phyloP scores from a whole-genome alignment of 2,113 vertebrate genomes.

The Machaerirhynchus nigripectus region DNA sequence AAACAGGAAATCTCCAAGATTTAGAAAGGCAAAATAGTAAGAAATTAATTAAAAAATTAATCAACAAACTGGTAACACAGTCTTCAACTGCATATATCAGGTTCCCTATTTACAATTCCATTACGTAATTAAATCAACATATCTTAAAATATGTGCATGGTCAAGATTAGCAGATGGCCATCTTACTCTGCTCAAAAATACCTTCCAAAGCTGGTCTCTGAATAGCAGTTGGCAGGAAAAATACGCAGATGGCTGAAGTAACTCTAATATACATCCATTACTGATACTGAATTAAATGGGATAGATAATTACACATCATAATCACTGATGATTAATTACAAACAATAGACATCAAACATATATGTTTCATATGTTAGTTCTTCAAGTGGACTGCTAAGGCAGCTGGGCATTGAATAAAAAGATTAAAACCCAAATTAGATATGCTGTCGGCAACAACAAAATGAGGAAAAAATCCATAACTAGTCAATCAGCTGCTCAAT shows the following conservation, averaged over 20 bases:
- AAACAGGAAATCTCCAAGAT: background rate
- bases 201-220: background rate
- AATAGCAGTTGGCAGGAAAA: constrained; percentile 27
- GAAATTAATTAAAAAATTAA: background rate
- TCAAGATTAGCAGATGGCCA: constrained; percentile 37
- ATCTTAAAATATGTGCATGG: background rate
- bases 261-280: background rate
- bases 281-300: constrained; percentile 1
- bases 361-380: background rate
- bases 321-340: background rate
- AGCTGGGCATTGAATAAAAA: background rate
- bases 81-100: background rate
- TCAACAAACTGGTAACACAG: background rate
- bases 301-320: background rate
- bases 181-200: background rate
- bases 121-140: background rate
- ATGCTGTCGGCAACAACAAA: background rate
- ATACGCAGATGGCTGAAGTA: constrained; percentile 27
- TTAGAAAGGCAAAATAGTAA: background rate
- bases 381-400: background rate
- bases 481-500: background rate
- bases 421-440: background rate
- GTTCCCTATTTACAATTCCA: background rate
- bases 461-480: background rate
- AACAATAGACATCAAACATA: background rate